Conservation (phyloP, 2,888 invertebrate species). For the Synanthedon andrenaeformis region DNA sequence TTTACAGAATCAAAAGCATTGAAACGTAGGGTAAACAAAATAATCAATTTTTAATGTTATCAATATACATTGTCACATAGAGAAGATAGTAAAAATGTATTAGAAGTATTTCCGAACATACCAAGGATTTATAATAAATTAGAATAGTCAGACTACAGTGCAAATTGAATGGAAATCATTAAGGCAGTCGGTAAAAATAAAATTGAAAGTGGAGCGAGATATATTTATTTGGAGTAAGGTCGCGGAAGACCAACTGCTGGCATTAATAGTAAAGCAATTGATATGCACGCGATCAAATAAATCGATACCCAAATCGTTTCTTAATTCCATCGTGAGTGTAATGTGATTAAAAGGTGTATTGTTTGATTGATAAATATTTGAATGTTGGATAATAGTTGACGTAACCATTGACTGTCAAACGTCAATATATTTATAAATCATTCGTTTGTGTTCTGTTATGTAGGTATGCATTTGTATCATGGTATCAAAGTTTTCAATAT, state of each 20-base stretch:
- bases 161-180: background rate
- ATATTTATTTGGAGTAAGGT: slow-evolving; percentile 17
- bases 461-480: no score
- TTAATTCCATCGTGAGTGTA: slow-evolving; percentile 22
- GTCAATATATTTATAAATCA: background rate
- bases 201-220: slow-evolving; percentile 17
- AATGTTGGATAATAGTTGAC: slow-evolving; percentile 6
- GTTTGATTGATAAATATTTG: slow-evolving; percentile 25
- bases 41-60: no score
- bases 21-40: no score
- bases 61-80: no score
- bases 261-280: slow-evolving; percentile 11
- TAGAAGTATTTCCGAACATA: no score
- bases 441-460: no score
- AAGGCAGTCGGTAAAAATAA: background rate
- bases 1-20: no score
- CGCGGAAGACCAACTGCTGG: slow-evolving; percentile 21
- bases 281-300: slow-evolving; percentile 13
- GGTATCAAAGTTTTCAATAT: no score
- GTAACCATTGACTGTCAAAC: background rate
- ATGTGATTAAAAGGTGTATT: slow-evolving; percentile 26
- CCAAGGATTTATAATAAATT: no score
- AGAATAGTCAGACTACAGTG: background rate
- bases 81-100: no score
- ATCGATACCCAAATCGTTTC: slow-evolving; percentile 16